A percentile compares a stretch with the other conserved stretches of the same genome.
Conservation (phyloP, 1,140 invertebrate genomes). For the Sesamia nonagrioides region DNA sequence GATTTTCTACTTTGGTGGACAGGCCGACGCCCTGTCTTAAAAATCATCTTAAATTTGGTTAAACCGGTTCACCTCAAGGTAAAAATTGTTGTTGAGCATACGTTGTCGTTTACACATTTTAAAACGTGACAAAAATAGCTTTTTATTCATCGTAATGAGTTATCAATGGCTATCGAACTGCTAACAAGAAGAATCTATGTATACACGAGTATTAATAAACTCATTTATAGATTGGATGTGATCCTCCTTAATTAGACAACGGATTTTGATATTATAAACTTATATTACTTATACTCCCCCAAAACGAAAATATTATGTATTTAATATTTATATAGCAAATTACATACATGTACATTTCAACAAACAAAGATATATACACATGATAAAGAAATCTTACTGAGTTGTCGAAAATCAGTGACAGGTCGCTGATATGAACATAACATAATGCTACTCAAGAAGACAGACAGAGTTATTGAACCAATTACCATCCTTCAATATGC, state of each 20-base stretch:
- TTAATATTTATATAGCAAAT: too few relatives aligned
- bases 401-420: too few relatives aligned
- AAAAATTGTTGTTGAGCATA: background rate
- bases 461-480: conserved; percentile 1
- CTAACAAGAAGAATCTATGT: conserved; percentile 1
- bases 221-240: too few relatives aligned
- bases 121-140: background rate
- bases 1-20: background rate
- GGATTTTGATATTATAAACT: too few relatives aligned
- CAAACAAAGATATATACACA: too few relatives aligned
- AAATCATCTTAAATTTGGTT: conserved; percentile 3
- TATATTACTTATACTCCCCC: too few relatives aligned
- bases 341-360: too few relatives aligned
- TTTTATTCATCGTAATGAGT: background rate
- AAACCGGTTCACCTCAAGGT: conserved; percentile 18
- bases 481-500: conserved; percentile 22
- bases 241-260: too few relatives aligned
- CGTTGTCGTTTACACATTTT: background rate
- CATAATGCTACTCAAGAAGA: background rate
- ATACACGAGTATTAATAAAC: too few relatives aligned
- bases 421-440: background rate
- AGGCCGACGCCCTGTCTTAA: conserved; percentile 5
- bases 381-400: too few relatives aligned
- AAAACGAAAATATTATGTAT: too few relatives aligned
- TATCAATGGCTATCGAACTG: background rate